Base-by-base conservation (phyloP, 1,140 invertebrate species). In the Proales similis region DNA sequence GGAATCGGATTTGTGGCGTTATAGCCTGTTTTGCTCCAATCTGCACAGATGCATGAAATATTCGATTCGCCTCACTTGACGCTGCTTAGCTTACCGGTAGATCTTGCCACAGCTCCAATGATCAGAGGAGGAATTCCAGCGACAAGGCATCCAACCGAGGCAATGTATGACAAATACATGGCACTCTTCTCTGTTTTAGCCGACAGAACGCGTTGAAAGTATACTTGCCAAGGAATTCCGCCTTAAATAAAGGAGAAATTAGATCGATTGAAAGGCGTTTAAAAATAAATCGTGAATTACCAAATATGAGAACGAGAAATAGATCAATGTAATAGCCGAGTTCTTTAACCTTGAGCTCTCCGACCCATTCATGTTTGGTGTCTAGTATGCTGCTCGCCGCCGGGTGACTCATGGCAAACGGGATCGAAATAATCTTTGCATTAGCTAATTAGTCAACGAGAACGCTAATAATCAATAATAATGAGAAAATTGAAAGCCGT, bases 161-260 rank as follows among this genome's bases (percentile, higher is more conserved):
- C 93, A 20, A 95, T 87, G 74, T 92, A 97, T n/a, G 90, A 95
- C 47, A 98, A 78, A 19, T 94, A 72, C 77, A 96, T 89, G 5
- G 93, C 93, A 62, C 89, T 83, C 0, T 83, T 82, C 0, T 91
- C 90, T 1, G 89, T 88, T 79, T 91, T 92, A 66, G 89, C 90
- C 32, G 91, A 95, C 49, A 98, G 77, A 0, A 98, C 93, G 38
- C 94, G 78, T 79, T 98, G 94, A 77, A 97, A 97, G 72, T 96
- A 97, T 3, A 95, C 85, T 82, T 93, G 90, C 94, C 94, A 98
- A 0, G 94, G 94, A 68, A 98, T 96, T 22, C 94, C 94, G 6
- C 94, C n/a, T n/a, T n/a, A n/a, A n/a, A n/a, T n/a, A n/a, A n/a
- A n/a, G n/a, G n/a, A n/a, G n/a, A n/a, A n/a, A n/a, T n/a, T n/a